phyloP scores from a whole-genome alignment of 2,113 vertebrate species.

The Xenus cinereus region DNA sequence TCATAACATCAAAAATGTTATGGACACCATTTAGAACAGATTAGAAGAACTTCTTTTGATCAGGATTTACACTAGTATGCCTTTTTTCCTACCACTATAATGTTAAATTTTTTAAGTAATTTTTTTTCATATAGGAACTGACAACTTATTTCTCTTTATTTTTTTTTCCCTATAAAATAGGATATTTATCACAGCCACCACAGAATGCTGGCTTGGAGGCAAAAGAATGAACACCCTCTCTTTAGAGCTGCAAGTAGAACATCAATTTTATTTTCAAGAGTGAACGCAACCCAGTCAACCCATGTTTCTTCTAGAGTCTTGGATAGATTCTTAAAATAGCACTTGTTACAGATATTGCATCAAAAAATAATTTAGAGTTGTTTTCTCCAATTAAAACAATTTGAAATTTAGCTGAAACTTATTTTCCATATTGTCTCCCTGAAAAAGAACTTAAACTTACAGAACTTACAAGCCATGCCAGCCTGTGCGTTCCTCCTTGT shows the following conservation, averaged over 20 bases:
- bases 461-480: background rate
- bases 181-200: background rate
- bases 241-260: background rate
- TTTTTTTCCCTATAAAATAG: background rate
- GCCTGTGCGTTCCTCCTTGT: background rate
- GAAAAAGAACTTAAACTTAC: background rate
- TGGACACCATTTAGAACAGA: background rate
- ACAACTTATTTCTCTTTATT: background rate
- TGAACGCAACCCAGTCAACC: background rate
- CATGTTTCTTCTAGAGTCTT: conserved; percentile 1
- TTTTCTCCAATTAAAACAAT: background rate
- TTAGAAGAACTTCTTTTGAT: background rate
- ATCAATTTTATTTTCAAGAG: background rate
- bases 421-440: background rate
- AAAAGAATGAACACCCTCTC: background rate
- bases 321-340: conserved; percentile 20
- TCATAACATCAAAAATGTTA: background rate
- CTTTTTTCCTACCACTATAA: background rate
- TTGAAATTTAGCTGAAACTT: background rate
- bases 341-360: background rate
- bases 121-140: background rate
- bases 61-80: background rate
- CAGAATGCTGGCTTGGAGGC: background rate
- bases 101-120: background rate
- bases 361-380: background rate